These are phyloP conservation scores for Setophaga petechia DNA, from an alignment of 2,113 vertebrate species.

Conservation along the genomic window DNA sequence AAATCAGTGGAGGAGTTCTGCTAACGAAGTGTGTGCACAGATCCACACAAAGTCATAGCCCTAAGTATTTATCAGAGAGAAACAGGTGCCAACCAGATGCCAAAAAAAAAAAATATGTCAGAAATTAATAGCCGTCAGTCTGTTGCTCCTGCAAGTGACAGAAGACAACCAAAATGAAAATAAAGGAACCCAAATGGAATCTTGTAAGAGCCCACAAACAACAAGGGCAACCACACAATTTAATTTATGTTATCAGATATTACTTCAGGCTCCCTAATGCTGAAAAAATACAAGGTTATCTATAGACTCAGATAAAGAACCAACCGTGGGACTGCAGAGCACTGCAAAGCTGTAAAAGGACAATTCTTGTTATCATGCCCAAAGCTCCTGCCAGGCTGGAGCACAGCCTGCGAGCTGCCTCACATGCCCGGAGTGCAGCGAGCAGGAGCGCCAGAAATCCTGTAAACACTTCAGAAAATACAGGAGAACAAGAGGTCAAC, in stretches of 20 bases:
- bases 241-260: not conserved
- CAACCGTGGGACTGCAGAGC: not conserved
- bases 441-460: not conserved
- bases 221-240: not conserved
- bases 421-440: accelerated
- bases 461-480: conserved; percentile 20
- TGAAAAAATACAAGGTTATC: not conserved
- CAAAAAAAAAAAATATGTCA: not conserved
- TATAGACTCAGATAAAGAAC: not conserved
- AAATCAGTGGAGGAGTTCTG: not conserved
- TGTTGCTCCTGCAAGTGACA: not conserved
- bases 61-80: not conserved
- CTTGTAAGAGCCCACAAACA: not conserved
- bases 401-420: not conserved
- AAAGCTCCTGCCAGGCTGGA: not conserved
- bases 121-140: not conserved
- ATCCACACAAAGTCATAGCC: not conserved
- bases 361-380: not conserved
- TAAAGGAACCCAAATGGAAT: not conserved
- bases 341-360: not conserved
- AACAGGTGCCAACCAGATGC: not conserved
- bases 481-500: not conserved
- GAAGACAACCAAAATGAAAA: not conserved
- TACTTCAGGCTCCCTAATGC: not conserved
- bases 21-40: not conserved